These are phyloP conservation scores for Astropecten irregularis DNA, from an alignment of 53 echinoderm and acorn worm genomes.

Conservation along the genomic window DNA sequence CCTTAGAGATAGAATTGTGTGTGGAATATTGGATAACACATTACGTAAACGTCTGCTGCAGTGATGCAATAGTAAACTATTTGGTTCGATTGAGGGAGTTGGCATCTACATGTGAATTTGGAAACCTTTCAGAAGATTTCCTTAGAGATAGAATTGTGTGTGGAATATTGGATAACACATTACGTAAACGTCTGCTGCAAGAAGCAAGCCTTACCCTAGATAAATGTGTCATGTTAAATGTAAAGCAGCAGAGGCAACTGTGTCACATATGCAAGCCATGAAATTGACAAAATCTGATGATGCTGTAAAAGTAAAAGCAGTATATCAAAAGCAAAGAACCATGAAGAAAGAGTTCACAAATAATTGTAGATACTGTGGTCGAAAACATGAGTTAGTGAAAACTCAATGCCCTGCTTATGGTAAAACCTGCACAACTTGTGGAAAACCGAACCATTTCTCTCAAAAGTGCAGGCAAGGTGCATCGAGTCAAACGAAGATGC, in stretches of 20 bases:
- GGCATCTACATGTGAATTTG: no score
- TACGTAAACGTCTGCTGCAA: neutral
- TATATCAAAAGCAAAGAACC: neutral
- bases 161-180: conserved; percentile 14
- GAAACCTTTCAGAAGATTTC: neutral
- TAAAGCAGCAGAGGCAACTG: conserved; percentile 29
- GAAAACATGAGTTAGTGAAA: conserved; percentile 10
- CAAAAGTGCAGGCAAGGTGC: conserved; percentile 5
- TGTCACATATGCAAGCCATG: conserved; percentile 34
- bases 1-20: conserved; percentile 22
- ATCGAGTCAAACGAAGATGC: neutral
- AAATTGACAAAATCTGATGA: neutral
- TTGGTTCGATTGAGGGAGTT: neutral
- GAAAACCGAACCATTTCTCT: neutral
- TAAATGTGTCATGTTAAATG: conserved; percentile 19
- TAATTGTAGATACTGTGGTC: conserved; percentile 19
- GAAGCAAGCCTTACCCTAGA: neutral
- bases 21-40: conserved; percentile 22
- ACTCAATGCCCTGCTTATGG: conserved; percentile 20
- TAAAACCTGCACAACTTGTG: neutral
- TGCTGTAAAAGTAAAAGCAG: neutral
- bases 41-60: neutral
- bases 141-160: conserved; percentile 29
- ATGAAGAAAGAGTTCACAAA: neutral
- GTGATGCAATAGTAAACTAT: no score